A percentile compares a stretch with the other conserved stretches of the same genome.
These are phyloP conservation scores for Alethe castanea DNA, from an alignment of 2,113 vertebrate species.

Conservation along the genomic window DNA sequence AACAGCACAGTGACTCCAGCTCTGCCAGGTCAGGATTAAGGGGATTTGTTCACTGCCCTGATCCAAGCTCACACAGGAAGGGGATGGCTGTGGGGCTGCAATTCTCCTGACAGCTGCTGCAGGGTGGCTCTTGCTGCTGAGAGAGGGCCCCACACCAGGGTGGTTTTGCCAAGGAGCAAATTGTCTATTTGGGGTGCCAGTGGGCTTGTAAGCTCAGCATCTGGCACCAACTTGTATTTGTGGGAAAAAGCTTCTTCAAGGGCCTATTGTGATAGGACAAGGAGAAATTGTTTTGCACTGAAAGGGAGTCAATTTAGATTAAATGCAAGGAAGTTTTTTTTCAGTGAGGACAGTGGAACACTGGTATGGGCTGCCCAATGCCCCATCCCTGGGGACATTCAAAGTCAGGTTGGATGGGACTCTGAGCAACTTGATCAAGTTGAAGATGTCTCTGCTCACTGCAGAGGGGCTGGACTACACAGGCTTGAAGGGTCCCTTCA, in stretches of 20 bases:
- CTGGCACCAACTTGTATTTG: neutral
- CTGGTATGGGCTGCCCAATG: neutral
- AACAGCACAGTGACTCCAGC: neutral
- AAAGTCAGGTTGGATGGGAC: neutral
- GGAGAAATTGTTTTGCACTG: neutral
- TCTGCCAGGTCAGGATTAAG: neutral
- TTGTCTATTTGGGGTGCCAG: neutral
- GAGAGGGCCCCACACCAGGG: neutral
- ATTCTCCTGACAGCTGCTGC: neutral
- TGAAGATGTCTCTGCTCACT: neutral
- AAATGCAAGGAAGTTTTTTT: neutral
- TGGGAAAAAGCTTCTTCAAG: neutral
- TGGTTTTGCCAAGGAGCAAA: rapidly evolving
- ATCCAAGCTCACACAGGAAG: rapidly evolving
- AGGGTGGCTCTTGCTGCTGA: rapidly evolving
- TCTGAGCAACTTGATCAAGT: neutral
- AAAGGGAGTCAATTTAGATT: neutral
- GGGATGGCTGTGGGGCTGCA: neutral
- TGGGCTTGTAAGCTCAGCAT: neutral
- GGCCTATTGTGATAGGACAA: neutral
- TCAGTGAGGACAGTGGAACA: neutral
- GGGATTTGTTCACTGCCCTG: neutral
- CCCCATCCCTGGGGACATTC: neutral
- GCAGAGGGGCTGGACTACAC: neutral
- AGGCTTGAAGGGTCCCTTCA: neutral